A percentile compares a stretch with the other conserved stretches of the same genome.
phyloP scores from a whole-genome alignment of 23 tunicate genomes.

The Botrylloides violaceus region DNA sequence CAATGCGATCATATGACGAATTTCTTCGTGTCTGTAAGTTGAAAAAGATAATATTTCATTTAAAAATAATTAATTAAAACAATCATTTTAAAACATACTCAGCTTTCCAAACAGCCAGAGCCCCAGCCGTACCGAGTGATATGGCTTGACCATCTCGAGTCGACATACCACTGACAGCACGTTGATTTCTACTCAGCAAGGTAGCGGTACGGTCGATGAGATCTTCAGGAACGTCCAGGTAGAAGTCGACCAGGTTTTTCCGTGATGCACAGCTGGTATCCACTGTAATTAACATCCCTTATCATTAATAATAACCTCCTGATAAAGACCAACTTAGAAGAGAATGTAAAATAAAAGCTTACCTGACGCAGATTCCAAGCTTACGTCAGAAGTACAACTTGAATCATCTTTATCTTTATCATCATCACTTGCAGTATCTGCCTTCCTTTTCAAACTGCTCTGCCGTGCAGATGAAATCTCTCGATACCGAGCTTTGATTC shows the following conservation, averaged over 20 bases:
- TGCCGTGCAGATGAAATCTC: conserved; percentile 15
- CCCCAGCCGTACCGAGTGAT: conserved; percentile 51
- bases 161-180: conserved; percentile 60
- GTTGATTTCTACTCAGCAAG: conserved; percentile 43
- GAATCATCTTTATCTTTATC: not conserved
- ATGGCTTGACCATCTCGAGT: conserved; percentile 48
- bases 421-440: not conserved
- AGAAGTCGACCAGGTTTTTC: conserved; percentile 33
- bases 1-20: conserved; percentile 40
- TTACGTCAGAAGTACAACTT: not conserved
- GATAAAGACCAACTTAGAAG: not conserved
- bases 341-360: not conserved
- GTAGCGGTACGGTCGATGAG: conserved; percentile 69
- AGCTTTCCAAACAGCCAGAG: conserved; percentile 88
- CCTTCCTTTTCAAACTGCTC: not conserved
- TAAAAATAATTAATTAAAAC: not conserved
- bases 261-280: conserved; percentile 48
- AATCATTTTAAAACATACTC: conserved; percentile 37
- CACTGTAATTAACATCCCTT: no score
- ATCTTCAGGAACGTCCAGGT: conserved; percentile 44
- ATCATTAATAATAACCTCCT: not conserved
- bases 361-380: not conserved
- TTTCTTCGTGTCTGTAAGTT: conserved; percentile 36
- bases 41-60: not conserved
- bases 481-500: conserved; percentile 13